Evolutionary conservation across 37 sponge, comb jelly and placozoan genomes (phyloP).

Genomic region (Ephydatia muelleri): DNA sequence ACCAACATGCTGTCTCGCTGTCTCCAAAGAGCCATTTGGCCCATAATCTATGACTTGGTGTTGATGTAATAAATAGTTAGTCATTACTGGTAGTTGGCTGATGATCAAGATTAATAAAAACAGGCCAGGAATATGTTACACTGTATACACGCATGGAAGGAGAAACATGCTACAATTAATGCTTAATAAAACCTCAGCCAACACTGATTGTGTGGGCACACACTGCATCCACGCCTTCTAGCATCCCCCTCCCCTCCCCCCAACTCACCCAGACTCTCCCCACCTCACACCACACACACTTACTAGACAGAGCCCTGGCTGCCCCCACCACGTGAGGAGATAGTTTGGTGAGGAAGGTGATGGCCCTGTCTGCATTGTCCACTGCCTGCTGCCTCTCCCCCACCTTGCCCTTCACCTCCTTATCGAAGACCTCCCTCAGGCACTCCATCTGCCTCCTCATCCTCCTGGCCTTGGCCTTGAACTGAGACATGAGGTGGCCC

Average conservation of each 20-base stretch:
- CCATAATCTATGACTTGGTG: too few relatives aligned
- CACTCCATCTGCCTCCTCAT: conserved; percentile 33
- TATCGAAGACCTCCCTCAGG: not conserved
- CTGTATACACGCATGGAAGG: too few relatives aligned
- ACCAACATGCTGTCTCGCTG: too few relatives aligned
- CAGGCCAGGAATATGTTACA: too few relatives aligned
- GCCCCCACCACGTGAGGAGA: conserved; percentile 64
- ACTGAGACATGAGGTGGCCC: conserved; percentile 47
- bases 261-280: not conserved
- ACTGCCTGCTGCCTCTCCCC: conserved; percentile 3
- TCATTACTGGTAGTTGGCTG: too few relatives aligned
- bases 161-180: too few relatives aligned
- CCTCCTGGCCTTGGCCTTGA: conserved; percentile 33
- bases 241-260: not conserved
- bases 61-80: too few relatives aligned
- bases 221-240: not conserved
- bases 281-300: not conserved
- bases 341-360: conserved; percentile 63
- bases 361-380: conserved; percentile 4
- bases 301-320: conserved; percentile 57
- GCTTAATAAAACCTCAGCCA: too few relatives aligned
- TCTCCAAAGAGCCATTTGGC: too few relatives aligned
- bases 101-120: too few relatives aligned
- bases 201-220: not conserved
- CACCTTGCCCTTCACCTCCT: not conserved